Conservation (phyloP, 2,113 vertebrate species). For the Oncorhynchus masou region DNA sequence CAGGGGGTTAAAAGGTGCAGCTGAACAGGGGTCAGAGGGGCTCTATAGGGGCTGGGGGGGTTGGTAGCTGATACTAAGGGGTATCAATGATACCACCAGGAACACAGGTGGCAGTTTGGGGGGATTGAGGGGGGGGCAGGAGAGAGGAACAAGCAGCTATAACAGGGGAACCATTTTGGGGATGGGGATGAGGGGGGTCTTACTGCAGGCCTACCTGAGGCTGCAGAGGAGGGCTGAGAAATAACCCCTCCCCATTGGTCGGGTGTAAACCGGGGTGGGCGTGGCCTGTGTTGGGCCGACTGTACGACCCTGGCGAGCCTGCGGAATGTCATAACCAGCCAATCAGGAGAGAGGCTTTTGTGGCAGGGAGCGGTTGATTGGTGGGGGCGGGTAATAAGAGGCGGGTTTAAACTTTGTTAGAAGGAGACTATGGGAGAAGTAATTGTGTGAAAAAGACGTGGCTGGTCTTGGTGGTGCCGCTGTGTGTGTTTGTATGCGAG, state of each 20-base stretch:
- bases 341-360: background rate
- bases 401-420: background rate
- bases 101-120: too few species aligned
- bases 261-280: background rate
- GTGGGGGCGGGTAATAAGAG: background rate
- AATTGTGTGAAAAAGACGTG: too few species aligned
- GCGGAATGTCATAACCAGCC: constrained; percentile 1
- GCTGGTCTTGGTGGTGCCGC: too few species aligned
- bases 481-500: background rate
- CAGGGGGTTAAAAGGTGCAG: too few species aligned
- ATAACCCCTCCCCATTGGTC: constrained; percentile 4
- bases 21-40: too few species aligned
- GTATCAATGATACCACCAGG: too few species aligned
- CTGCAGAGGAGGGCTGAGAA: background rate
- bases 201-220: background rate
- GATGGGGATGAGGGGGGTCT: background rate
- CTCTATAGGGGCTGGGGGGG: too few species aligned
- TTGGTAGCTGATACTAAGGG: too few species aligned
- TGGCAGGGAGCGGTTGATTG: background rate
- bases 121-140: too few species aligned
- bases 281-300: background rate
- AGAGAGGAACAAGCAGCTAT: too few species aligned
- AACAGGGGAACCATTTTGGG: too few species aligned
- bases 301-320: background rate
- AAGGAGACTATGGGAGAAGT: too few species aligned